Base-by-base conservation (phyloP, 2,113 vertebrate species). In the Rhynchopsitta pachyrhyncha region DNA sequence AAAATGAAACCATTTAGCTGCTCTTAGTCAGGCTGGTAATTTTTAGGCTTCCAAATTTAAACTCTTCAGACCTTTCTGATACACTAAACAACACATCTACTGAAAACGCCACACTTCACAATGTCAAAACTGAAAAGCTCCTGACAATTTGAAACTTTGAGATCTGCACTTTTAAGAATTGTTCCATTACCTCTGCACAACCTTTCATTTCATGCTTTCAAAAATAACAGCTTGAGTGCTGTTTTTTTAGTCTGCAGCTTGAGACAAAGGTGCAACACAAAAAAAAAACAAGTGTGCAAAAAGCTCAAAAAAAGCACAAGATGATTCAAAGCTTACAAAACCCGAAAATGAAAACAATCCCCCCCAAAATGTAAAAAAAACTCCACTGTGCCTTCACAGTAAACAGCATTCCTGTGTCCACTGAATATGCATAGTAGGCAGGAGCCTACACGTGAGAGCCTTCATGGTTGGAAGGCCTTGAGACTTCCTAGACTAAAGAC, bases 301-400 rank as follows among this genome's bases (percentile, higher is more conserved):
- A 22, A 29, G 29, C 20, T 57, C 19, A 9, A 14, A 11, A 57
- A 39, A n/a, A n/a, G 4, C 28, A 29, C 3, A 86, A 63, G 35
- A 37, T 41, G 1, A 9, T 42, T 74, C 25, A 57, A 70, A 55
- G 6, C 2, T 49, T 60, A 46, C 76, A 49, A 64, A 46, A 18
- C 3, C 1, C 9, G 8, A 20, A 73, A 66, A 41, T 8, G 3
- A 50, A 50, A 86, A 20, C 2, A 12, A 25, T 3, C 2, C 27
- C 4, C 5, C 3, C 13, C 52, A 13, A 29, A 69, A 39, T 6
- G 2, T 22, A 25, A 88, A 46, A 81, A 17, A 0, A 8, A 5
- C 1, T 2, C 6, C 18, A 1, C 11, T 19, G 8, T 10, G n/a
- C 7, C 17, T 68, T 55, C 37, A 60, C 2, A 55, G 37, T 37